Base-by-base conservation (phyloP, 2,797 vertebrate genomes). In the Tenualosa ilisha region DNA sequence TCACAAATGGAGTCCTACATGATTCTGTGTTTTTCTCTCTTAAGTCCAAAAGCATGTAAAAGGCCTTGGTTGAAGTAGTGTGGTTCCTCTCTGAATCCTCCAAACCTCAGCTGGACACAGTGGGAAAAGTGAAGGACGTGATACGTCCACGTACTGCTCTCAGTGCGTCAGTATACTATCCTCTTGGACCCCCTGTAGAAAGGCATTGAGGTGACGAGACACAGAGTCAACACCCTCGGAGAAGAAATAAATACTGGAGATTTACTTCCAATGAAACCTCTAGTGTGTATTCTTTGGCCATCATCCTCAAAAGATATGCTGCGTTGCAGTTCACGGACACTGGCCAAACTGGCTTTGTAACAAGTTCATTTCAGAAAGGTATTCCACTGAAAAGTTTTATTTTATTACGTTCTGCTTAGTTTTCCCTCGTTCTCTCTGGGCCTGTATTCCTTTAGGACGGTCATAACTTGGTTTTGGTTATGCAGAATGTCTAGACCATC, bases 171-270 rank as follows among this genome's bases (percentile, higher is more conserved):
- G 65, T 37, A 72, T 72, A n/a, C 6, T 63, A 31, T 31, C 59
- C 59, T 63, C 22, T 24, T 24, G n/a, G 8, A 40, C 65, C 65
- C 31, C 4, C 12, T 72, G 65, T 13, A 72, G 65, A 91, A 94
- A 95, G 94, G 94, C 94, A 95, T 95, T 93, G 94, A 95, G 93
- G 94, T 94, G 93, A 93, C 92, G 92, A 93, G 93, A 94, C 92
- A 92, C 93, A 93, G 91, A 88, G 92, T 15, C 26, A 72, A 82
- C 61, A 26, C 61, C 81, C 79, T 88, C 86, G 91, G 89, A 91
- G 85, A 90, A 91, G 90, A 85, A 31, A 31, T 31, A 1, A 90
- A 92, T 89, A 93, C 88, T 88, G 84, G 12, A 37, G 12, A 15
- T 37, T 72, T 40, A 37, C 26, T 37, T 22, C 22, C 26, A 9